phyloP scores from a whole-genome alignment of 2,113 vertebrate genomes.

The Catagonus wagneri region DNA sequence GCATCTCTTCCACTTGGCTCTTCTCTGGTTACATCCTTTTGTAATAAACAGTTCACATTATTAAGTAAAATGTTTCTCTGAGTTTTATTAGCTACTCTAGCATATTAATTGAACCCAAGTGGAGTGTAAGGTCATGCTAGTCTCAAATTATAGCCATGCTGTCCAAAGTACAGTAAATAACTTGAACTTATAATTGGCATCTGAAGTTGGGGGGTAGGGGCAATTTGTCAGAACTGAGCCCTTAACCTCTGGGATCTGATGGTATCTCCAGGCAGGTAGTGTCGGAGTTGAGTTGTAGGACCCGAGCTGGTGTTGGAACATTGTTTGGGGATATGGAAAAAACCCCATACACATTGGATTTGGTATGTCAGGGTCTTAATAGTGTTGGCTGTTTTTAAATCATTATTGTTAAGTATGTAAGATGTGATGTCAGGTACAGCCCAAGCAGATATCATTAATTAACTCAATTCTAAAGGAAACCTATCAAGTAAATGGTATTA shows the following conservation, averaged over 20 bases:
- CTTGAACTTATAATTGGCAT: neutral
- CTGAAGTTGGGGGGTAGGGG: neutral
- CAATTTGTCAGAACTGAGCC: neutral
- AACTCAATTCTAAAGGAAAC: slow-evolving; percentile 41
- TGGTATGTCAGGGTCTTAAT: neutral
- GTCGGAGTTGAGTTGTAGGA: neutral
- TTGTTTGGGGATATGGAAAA: neutral
- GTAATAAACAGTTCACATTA: neutral
- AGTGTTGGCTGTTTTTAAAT: neutral
- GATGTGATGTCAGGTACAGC: neutral
- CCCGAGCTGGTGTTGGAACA: neutral
- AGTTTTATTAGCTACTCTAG: neutral
- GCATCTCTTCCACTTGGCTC: neutral
- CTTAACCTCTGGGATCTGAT: neutral
- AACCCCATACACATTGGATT: neutral
- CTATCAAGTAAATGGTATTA: neutral
- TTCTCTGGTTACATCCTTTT: neutral
- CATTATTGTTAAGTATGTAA: neutral
- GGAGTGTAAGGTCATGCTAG: neutral
- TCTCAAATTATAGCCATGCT: neutral
- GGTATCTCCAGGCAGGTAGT: neutral
- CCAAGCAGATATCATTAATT: neutral
- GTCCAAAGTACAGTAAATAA: neutral
- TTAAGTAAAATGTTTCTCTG: neutral
- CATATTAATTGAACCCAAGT: neutral